Conservation (phyloP, 1,140 invertebrate genomes). For the Formica exsecta region DNA sequence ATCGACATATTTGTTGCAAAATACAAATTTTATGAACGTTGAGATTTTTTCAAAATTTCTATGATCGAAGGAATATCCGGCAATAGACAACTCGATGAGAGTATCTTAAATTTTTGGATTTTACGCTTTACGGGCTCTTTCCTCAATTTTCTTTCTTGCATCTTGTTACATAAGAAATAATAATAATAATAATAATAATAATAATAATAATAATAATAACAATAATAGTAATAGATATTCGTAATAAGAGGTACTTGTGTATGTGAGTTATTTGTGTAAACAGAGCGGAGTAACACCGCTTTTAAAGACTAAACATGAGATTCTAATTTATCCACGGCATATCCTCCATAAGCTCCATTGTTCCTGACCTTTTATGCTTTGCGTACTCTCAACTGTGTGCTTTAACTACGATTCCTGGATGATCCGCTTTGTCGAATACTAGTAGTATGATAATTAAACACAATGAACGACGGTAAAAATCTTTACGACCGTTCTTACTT, state of each 20-base stretch:
- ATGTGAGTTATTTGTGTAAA: neutral
- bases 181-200: neutral
- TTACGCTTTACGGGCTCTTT: neutral
- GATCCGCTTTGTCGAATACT: neutral
- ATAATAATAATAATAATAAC: too few relatives aligned
- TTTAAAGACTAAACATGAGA: neutral
- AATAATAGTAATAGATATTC: neutral
- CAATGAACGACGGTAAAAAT: slow-evolving; percentile 1
- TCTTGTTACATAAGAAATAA: neutral
- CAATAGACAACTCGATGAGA: neutral
- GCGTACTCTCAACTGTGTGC: neutral
- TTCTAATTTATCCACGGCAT: slow-evolving; percentile 28
- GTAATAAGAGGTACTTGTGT: neutral
- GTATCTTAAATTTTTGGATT: neutral
- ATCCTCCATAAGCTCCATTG: slow-evolving; percentile 4
- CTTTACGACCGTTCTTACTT: neutral
- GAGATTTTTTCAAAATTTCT: neutral
- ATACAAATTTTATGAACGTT: neutral
- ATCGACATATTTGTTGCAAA: neutral
- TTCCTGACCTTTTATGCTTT: neutral
- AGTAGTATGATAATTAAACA: neutral
- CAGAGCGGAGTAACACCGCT: neutral
- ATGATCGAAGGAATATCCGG: neutral
- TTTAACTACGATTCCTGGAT: neutral
- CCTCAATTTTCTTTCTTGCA: neutral